phyloP scores from a whole-genome alignment of 2,113 vertebrate species.

The Ciconia maguari region DNA sequence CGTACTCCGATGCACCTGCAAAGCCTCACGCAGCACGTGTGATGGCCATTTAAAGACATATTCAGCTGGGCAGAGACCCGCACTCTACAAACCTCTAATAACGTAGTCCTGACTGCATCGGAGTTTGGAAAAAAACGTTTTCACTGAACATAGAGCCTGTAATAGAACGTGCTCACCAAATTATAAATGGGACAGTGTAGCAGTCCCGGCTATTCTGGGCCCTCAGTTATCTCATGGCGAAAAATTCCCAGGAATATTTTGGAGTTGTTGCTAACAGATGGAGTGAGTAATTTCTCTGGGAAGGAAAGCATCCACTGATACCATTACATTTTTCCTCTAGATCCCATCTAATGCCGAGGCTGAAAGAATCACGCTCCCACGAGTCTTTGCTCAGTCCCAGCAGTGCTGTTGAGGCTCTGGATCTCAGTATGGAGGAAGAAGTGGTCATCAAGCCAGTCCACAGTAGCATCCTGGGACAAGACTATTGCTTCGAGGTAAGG shows the following conservation, averaged over 20 bases:
- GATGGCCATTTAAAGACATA: not conserved
- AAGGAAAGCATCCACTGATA: not conserved
- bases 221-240: not conserved
- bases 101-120: rapidly evolving
- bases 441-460: conserved; percentile 96
- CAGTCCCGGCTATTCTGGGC: not conserved
- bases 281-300: not conserved
- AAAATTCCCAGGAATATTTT: not conserved
- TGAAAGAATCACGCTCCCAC: conserved; percentile 99
- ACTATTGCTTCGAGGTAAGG: conserved; percentile 96
- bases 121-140: not conserved
- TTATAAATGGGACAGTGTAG: not conserved
- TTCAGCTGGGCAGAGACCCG: not conserved
- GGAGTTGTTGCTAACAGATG: not conserved
- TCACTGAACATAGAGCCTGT: not conserved
- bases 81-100: not conserved
- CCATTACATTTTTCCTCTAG: conserved; percentile 32
- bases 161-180: not conserved
- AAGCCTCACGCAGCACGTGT: too few species aligned
- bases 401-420: conserved; percentile 94
- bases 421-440: conserved; percentile 99
- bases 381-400: conserved; percentile 98
- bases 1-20: rapidly evolving
- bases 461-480: conserved; percentile 97
- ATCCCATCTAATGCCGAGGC: conserved; percentile 99